Conservation (phyloP, 2,888 invertebrate species). For the Cheilosia pagana region DNA sequence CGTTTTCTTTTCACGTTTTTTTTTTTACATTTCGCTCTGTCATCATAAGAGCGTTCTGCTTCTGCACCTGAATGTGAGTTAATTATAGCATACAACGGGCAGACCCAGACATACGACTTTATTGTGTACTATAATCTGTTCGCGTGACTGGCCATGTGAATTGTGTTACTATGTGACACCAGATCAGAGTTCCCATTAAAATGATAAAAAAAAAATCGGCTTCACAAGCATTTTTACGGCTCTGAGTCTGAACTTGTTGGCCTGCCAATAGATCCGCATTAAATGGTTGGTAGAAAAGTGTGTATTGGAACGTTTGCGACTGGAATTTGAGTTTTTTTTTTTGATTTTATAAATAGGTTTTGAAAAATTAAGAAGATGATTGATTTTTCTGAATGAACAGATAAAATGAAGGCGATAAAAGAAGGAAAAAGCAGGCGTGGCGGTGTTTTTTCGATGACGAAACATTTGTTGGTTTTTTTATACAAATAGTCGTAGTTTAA, state of each 20-base stretch:
- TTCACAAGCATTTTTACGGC: not conserved
- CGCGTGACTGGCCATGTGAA: slow-evolving; percentile 28
- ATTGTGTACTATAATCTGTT: slow-evolving; percentile 1
- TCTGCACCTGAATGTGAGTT: slow-evolving; percentile 19
- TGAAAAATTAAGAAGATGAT: too few relatives aligned
- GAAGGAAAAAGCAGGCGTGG: too few relatives aligned
- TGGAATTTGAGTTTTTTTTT: slow-evolving; percentile 8
- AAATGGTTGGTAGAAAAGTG: not conserved
- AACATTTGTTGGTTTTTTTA: too few relatives aligned
- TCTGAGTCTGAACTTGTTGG: not conserved
- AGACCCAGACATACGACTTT: not conserved
- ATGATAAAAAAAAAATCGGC: not conserved
- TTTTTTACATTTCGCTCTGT: not conserved
- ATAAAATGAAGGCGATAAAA: too few relatives aligned
- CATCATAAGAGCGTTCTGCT: slow-evolving; percentile 5
- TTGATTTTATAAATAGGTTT: too few relatives aligned
- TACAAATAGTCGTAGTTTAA: too few relatives aligned
- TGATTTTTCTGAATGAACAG: too few relatives aligned
- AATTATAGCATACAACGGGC: not conserved
- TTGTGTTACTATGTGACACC: slow-evolving; percentile 54
- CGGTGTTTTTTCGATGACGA: too few relatives aligned
- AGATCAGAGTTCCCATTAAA: slow-evolving; percentile 27
- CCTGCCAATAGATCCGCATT: slow-evolving; percentile 5
- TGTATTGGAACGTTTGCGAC: not conserved
- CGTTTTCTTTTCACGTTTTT: slow-evolving; percentile 1